Evolutionary conservation across 2,888 invertebrate species (phyloP).

Genomic region (Scelioninae gen. 2): DNA sequence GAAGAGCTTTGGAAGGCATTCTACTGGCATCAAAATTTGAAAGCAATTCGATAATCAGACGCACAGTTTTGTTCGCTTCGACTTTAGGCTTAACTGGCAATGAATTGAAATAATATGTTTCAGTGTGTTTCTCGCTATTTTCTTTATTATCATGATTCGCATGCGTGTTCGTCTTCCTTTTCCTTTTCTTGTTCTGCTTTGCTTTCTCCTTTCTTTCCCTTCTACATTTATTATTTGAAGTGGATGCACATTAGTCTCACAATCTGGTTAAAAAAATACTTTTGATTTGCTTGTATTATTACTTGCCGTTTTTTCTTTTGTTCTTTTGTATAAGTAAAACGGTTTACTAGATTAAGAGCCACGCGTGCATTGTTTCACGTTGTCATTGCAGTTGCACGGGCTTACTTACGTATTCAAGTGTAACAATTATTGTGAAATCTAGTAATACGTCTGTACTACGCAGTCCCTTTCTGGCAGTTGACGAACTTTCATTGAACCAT

Average conservation of each 20-base stretch:
- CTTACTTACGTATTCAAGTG: conserved; percentile 61
- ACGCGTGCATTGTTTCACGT: conserved; percentile 33
- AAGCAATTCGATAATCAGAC: conserved; percentile 52
- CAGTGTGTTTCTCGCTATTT: conserved; percentile 6
- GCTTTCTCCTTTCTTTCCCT: background rate
- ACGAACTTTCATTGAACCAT: conserved; percentile 98
- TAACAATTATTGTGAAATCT: conserved; percentile 63
- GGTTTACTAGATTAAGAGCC: conserved; percentile 40
- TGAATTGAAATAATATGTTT: conserved; percentile 31
- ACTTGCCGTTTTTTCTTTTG: conserved; percentile 24
- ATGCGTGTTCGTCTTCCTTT: background rate
- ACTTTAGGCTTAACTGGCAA: conserved; percentile 30
- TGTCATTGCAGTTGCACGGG: conserved; percentile 55
- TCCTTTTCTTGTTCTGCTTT: background rate
- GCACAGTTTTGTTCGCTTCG: conserved; percentile 45
- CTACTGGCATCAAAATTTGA: conserved; percentile 37
- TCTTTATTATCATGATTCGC: too few species aligned
- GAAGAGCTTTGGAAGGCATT: conserved; percentile 55
- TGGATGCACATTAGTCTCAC: conserved; percentile 32
- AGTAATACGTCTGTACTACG: conserved; percentile 78
- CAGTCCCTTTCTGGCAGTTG: conserved; percentile 89
- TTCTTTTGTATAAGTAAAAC: conserved; percentile 53
- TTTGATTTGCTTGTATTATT: conserved; percentile 46
- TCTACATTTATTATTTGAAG: conserved; percentile 26
- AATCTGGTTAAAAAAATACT: conserved; percentile 56